Conservation (phyloP, 2,888 invertebrate genomes). For the Schizotus pectinicornis region DNA sequence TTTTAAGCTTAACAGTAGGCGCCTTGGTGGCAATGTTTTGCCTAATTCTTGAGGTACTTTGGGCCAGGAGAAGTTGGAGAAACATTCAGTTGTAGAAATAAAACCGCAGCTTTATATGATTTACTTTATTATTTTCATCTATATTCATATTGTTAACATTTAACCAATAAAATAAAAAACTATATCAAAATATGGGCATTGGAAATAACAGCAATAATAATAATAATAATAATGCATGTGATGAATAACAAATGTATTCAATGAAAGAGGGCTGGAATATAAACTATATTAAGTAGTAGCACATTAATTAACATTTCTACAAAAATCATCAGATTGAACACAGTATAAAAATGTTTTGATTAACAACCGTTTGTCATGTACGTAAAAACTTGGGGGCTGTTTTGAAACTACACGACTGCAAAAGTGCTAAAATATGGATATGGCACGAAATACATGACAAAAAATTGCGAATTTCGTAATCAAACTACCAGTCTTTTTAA, state of each 20-base stretch:
- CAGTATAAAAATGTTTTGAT: constrained; percentile 16
- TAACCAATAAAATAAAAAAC: constrained; percentile 45
- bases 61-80: too few species aligned
- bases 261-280: constrained; percentile 42
- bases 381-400: constrained; percentile 10
- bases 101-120: constrained; percentile 11
- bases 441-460: constrained; percentile 31
- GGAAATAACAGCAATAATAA: constrained; percentile 47
- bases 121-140: constrained; percentile 45
- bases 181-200: constrained; percentile 36
- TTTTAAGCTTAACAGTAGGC: constrained; percentile 28
- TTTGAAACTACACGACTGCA: constrained; percentile 6
- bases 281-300: constrained; percentile 47
- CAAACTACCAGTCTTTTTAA: constrained; percentile 46
- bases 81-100: not conserved
- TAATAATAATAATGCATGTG: constrained; percentile 43
- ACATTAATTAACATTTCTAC: constrained; percentile 44
- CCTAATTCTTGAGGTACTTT: constrained; percentile 13
- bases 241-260: constrained; percentile 40
- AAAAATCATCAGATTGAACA: constrained; percentile 25
- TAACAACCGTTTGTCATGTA: constrained; percentile 25
- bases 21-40: constrained; percentile 1
- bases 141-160: constrained; percentile 48
- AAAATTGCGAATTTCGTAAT: constrained; percentile 23
- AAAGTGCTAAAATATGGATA: constrained; percentile 18